Evolutionary conservation across 2,797 vertebrate genomes (phyloP).

Genomic region (Gallinago nigripennis): DNA sequence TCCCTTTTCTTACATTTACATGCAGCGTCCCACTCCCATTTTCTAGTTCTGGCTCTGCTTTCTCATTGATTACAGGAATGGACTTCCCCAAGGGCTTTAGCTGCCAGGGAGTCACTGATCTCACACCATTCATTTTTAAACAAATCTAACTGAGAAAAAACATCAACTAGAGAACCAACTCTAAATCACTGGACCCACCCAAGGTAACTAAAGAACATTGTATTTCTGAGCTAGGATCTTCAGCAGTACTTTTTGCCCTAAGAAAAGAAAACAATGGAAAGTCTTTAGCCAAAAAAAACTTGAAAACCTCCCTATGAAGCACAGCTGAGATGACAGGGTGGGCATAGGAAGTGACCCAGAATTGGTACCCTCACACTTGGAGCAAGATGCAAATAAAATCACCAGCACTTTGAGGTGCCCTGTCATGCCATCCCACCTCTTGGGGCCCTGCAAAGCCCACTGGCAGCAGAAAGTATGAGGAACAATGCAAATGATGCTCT

Average conservation of each 20-base stretch:
- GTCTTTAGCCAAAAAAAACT: neutral
- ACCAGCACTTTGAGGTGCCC: neutral
- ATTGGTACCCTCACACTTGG: accelerated
- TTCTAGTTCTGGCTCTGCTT: neutral
- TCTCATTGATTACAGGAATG: neutral
- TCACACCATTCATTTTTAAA: neutral
- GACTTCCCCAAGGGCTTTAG: neutral
- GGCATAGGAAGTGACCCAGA: neutral
- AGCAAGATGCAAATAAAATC: neutral
- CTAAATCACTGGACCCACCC: neutral
- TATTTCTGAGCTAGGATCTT: neutral
- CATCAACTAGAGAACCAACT: neutral
- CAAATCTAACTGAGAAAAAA: neutral
- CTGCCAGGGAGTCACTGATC: neutral
- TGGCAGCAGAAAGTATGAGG: neutral
- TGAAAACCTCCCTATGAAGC: neutral
- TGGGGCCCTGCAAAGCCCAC: neutral
- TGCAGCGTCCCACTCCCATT: neutral
- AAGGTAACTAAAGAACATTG: neutral
- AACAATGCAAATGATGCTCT: neutral
- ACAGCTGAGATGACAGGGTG: neutral
- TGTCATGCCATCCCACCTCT: neutral
- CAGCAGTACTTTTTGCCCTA: neutral
- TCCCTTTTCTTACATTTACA: neutral
- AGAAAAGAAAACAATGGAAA: neutral